These are phyloP conservation scores for Albula glossodonta DNA, from an alignment of 2,113 vertebrate genomes.

Conservation along the genomic window DNA sequence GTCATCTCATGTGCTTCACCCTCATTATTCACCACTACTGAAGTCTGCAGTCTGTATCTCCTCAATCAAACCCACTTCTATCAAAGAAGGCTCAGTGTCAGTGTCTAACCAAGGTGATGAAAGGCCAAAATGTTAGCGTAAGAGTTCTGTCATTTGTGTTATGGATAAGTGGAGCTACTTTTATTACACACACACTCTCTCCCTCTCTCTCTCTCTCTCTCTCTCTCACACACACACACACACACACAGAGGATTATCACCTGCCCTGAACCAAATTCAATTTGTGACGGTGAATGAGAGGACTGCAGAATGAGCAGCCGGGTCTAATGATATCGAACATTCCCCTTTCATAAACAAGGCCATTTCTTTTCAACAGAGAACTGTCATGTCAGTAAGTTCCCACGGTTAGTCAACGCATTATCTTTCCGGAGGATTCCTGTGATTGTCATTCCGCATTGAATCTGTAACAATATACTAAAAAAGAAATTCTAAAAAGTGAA, in stretches of 20 bases:
- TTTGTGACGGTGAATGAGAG: not conserved
- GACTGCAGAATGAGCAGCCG: not conserved
- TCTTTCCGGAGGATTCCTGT: too few species aligned
- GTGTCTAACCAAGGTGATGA: not conserved
- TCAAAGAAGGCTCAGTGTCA: not conserved
- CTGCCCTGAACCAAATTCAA: not conserved
- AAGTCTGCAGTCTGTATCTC: too few species aligned
- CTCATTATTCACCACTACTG: too few species aligned
- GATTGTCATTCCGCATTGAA: too few species aligned
- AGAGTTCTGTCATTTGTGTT: not conserved
- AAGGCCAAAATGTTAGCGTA: not conserved
- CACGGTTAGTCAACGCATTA: too few species aligned
- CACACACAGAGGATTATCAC: not conserved
- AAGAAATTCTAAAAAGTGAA: too few species aligned
- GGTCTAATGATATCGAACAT: not conserved
- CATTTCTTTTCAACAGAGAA: not conserved
- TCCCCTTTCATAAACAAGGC: not conserved
- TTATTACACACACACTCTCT: too few species aligned
- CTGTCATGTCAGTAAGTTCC: not conserved
- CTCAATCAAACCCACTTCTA: not conserved
- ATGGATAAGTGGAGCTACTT: not conserved
- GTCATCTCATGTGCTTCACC: too few species aligned
- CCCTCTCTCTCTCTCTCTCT: too few species aligned
- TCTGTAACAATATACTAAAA: too few species aligned
- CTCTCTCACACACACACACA: not conserved